phyloP scores from a whole-genome alignment of 2,888 invertebrate genomes.

The Aporophyla nigra region DNA sequence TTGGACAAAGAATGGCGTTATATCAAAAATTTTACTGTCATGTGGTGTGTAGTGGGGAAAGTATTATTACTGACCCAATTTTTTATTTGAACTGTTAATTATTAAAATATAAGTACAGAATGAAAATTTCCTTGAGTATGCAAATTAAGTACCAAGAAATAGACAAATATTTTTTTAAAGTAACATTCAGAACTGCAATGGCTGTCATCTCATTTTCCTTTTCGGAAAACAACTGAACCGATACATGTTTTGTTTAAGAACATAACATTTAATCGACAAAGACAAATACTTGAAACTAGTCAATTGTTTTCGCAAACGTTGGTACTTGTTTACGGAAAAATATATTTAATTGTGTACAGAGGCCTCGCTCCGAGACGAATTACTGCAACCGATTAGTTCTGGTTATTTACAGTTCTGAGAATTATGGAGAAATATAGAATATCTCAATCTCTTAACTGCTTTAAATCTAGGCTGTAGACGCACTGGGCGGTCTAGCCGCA shows the following conservation, averaged over 20 bases:
- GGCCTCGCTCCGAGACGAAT: constrained; percentile 37
- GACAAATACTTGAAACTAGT: constrained; percentile 23
- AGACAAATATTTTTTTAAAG: neutral
- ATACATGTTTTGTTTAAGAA: constrained; percentile 14
- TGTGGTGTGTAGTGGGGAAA: neutral
- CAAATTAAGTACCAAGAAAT: neutral
- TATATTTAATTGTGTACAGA: constrained; percentile 15
- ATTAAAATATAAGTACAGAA: neutral
- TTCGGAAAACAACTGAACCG: neutral
- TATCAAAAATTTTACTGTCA: neutral
- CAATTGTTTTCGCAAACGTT: constrained; percentile 15
- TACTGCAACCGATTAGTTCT: constrained; percentile 37
- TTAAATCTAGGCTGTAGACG: constrained; percentile 34
- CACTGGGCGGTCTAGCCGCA: constrained; percentile 22
- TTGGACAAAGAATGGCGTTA: constrained; percentile 16
- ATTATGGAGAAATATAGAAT: constrained; percentile 32
- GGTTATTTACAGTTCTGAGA: constrained; percentile 38
- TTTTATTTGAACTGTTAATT: neutral
- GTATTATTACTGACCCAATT: neutral
- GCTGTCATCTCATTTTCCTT: neutral
- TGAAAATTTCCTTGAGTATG: neutral
- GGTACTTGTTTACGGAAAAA: constrained; percentile 48
- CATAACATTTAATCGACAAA: constrained; percentile 26
- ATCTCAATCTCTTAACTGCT: constrained; percentile 28
- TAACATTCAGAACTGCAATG: neutral